Percentiles rank a stretch among this genome's conserved stretches.
Evolutionary conservation across 1,140 invertebrate species (phyloP).

Genomic region (Theocolax elegans): DNA sequence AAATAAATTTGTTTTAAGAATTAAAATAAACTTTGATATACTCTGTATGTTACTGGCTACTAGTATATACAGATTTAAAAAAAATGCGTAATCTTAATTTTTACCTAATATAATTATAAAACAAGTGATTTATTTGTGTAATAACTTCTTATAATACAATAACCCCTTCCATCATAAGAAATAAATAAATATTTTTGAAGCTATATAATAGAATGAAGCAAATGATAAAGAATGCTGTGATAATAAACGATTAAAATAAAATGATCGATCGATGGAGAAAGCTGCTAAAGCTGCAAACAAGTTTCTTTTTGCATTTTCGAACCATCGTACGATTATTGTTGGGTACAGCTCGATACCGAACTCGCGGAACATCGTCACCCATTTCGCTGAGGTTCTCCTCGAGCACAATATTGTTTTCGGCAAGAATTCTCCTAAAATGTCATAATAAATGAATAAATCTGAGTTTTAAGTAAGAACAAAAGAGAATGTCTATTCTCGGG

Average conservation of each 20-base stretch:
- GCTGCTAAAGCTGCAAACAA: constrained; percentile 40
- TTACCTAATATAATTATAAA: too few species aligned
- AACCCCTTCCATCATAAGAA: too few species aligned
- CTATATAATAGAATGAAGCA: too few species aligned
- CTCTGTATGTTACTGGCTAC: too few species aligned
- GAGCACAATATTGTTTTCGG: constrained; percentile 61
- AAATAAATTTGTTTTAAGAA: too few species aligned
- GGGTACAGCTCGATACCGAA: constrained; percentile 57
- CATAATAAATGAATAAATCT: constrained; percentile 20
- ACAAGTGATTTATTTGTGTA: too few species aligned
- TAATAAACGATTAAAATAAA: not conserved
- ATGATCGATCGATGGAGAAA: constrained; percentile 21
- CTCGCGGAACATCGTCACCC: constrained; percentile 58
- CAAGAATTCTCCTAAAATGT: constrained; percentile 61
- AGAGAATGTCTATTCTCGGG: constrained; percentile 2
- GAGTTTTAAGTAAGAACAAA: not conserved
- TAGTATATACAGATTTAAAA: too few species aligned
- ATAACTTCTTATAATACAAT: too few species aligned
- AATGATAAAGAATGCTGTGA: too few species aligned
- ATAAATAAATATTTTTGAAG: too few species aligned
- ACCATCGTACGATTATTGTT: constrained; percentile 64
- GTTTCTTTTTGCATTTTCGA: constrained; percentile 51
- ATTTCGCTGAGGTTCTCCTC: constrained; percentile 59
- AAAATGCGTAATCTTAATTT: too few species aligned
- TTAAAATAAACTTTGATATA: too few species aligned